Percentiles rank a stretch among this genome's conserved stretches.
These are phyloP conservation scores for Dicyrtoma fusca DNA, from an alignment of 2,888 invertebrate genomes.

Conservation along the genomic window DNA sequence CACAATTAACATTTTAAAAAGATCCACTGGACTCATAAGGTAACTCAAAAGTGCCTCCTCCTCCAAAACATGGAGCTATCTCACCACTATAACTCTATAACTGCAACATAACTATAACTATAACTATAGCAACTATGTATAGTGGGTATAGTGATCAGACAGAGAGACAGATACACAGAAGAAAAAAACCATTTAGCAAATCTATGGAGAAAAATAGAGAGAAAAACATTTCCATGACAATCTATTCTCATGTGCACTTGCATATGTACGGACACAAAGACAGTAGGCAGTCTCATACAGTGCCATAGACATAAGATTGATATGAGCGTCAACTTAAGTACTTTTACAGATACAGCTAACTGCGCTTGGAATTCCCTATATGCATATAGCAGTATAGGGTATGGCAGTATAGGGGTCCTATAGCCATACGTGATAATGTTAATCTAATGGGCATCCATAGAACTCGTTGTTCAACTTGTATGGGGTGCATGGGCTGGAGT, in stretches of 20 bases:
- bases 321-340: not conserved
- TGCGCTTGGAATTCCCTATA: not conserved
- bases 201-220: not conserved
- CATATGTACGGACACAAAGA: not conserved
- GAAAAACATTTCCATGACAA: slow-evolving; percentile 4
- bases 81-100: too few relatives aligned
- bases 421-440: slow-evolving; percentile 18
- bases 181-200: slow-evolving; percentile 9
- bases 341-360: not conserved
- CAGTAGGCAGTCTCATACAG: too few relatives aligned
- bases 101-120: too few relatives aligned
- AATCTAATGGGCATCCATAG: slow-evolving; percentile 26
- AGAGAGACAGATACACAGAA: too few relatives aligned
- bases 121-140: too few relatives aligned
- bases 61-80: too few relatives aligned
- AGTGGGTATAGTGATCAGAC: not conserved
- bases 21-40: slow-evolving; percentile 11
- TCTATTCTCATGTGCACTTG: not conserved
- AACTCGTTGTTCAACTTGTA: too few relatives aligned
- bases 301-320: not conserved
- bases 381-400: not conserved
- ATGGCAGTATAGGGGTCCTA: too few relatives aligned
- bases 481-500: not conserved
- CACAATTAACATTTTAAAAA: slow-evolving; percentile 20
- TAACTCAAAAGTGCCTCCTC: not conserved